Percentiles rank a stretch among this genome's conserved stretches.
phyloP scores from a whole-genome alignment of 1,140 invertebrate species.

The Platyscapa corneri region DNA sequence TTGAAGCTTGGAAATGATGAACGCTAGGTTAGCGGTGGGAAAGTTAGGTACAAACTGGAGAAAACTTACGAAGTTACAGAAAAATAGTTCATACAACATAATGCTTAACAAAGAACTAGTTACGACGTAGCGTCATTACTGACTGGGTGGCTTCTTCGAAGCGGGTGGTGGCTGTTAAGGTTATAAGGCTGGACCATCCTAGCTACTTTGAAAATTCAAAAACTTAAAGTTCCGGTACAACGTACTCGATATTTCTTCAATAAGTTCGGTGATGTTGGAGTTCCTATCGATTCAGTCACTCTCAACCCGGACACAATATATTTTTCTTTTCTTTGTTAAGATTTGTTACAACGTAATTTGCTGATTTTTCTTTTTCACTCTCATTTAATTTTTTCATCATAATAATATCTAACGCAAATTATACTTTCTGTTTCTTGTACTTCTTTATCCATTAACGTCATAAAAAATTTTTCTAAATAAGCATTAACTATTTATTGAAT shows the following conservation, averaged over 20 bases:
- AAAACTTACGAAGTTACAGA: background rate
- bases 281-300: background rate
- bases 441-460: too few relatives aligned
- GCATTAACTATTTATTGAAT: too few relatives aligned
- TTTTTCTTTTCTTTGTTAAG: too few relatives aligned
- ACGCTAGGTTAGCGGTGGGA: constrained; percentile 13
- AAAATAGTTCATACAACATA: background rate
- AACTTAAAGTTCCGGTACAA: constrained; percentile 24
- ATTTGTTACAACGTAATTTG: too few relatives aligned
- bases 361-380: too few relatives aligned
- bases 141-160: constrained; percentile 1
- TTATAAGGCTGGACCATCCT: too few relatives aligned
- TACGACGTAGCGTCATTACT: constrained; percentile 4
- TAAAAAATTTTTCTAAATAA: too few relatives aligned
- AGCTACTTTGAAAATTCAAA: background rate
- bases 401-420: too few relatives aligned
- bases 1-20: background rate
- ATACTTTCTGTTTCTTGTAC: too few relatives aligned
- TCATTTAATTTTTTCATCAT: too few relatives aligned
- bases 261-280: background rate
- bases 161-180: background rate
- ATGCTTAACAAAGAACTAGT: background rate
- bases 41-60: background rate
- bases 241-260: background rate
- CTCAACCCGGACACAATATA: too few relatives aligned